Evolutionary conservation across 1,140 invertebrate genomes (phyloP), one percentile per base, ranked within the genome.

Genomic region (Platyscapa corneri): DNA sequence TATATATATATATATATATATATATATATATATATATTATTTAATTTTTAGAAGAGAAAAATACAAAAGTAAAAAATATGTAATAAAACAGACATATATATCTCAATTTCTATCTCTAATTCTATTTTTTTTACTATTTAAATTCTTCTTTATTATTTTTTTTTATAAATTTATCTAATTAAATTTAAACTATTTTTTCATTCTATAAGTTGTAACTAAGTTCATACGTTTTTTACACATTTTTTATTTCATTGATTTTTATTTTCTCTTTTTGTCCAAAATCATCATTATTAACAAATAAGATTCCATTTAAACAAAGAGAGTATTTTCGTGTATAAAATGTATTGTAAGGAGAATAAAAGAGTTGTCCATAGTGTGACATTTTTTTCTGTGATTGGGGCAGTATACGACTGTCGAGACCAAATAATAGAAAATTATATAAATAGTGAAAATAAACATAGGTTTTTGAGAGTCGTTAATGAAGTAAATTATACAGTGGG

Each of bases 371-470:
- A 90, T 92, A 88, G 89, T 95, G 95, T 95, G 95, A 95, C 95
- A 95, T 95, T 95, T 95, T 94, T 94, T 94, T 94, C 94, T 95
- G 95, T 95, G 95, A 94, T 95, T 95, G 95, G 95, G 95, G 95
- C 94, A 94, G 94, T 94, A 95, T 95, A 95, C 94, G 93, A 92
- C 88, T 92, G 88, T 91, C 90, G 88, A 90, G 86, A 88, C 88
- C 88, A 90, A 89, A 30, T 64, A 76, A 90, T 87, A 89, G 88
- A 90, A 87, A 88, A 82, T 20, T 30, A 37, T 53, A 14, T 53
- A 53, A 16, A 32, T 42, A 56, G 64, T 65, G 7, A 46, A 34
- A 88, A 85, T 86, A 90, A 93, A 94, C 94, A 94, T 91, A 92
- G 93, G 94, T 94, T 94, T 94, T 94, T 94, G 94, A 94, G 92